Evolutionary conservation across 2,797 vertebrate species (phyloP), one percentile per base, ranked within the genome.

Genomic region (Novumbra hubbsi): DNA sequence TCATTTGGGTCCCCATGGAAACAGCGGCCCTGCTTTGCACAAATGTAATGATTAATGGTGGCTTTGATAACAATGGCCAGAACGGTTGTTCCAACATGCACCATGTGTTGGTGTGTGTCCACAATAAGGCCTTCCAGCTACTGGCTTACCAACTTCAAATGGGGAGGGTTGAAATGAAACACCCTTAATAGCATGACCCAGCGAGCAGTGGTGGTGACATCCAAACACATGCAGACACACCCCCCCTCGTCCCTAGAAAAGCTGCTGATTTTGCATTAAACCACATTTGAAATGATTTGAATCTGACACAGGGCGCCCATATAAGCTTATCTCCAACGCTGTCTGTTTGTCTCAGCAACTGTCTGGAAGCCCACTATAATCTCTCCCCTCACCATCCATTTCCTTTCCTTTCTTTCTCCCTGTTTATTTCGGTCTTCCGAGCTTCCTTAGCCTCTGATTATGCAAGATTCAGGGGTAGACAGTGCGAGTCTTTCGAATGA

Each of bases 31-130:
- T 90, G 84, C 82, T 90, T 88, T 86, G 84, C 81, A 90, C 87
- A 88, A 87, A 90, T 86, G 78, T 87, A 89, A 90, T 90, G 83
- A 91, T 89, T 91, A 88, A 92, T 90, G 80, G 69, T 74, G 74
- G 57, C 87, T 90, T 90, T 86, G 82, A 88, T 85, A 87, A 87
- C 81, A 88, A 87, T 81, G 72, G 83, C 79, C 62, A 76, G 83
- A 85, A 87, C 82, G 50, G 75, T 77, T 86, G 83, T 78, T 82
- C 74, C 71, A 73, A 80, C 78, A 85, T 85, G 78, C 87, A 83
- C 66, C 77, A 65, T 74, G 78, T 60, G 21, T 71, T 74, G 38
- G 78, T 28, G 3, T 19, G 19, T 57, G 72, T 74, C 60, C 74
- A 80, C 72, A 72, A 68, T 14, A 63, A 74, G 64, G 50, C 55